Conservation (phyloP, 2,797 vertebrate species). For the Argya squamiceps region DNA sequence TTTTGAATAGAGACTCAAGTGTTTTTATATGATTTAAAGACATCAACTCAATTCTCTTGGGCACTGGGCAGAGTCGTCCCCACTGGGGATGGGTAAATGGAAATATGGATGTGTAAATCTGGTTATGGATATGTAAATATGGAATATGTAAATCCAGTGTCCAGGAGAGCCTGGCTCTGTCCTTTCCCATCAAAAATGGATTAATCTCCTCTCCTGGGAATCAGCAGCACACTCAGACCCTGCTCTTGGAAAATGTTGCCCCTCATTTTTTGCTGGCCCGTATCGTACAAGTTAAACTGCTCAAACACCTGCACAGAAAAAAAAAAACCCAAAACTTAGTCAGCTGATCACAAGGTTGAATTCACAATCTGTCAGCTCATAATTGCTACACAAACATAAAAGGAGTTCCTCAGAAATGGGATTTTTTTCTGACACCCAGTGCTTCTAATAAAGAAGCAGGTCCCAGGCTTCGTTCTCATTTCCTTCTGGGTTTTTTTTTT, state of each 20-base stretch:
- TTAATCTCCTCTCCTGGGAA: neutral
- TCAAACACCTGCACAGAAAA: neutral
- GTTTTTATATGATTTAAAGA: too few relatives aligned
- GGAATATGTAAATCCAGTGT: neutral
- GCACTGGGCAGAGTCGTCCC: neutral
- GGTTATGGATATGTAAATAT: too few relatives aligned
- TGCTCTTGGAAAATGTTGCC: neutral
- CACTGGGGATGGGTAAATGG: neutral
- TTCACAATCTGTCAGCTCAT: neutral
- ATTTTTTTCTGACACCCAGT: neutral
- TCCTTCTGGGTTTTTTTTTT: neutral
- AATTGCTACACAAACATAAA: neutral
- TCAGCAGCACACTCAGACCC: fast-evolving
- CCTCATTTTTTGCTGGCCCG: neutral
- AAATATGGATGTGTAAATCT: neutral
- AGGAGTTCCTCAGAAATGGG: neutral
- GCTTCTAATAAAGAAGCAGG: neutral
- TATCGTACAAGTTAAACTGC: fast-evolving
- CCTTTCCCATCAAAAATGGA: neutral
- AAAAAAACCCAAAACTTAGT: neutral
- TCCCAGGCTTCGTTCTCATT: neutral
- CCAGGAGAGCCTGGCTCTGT: neutral
- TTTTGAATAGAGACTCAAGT: too few relatives aligned
- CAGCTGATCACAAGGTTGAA: neutral
- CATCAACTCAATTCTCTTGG: too few relatives aligned